Evolutionary conservation across 2,113 vertebrate genomes (phyloP).

Genomic region (Festucalex cinctus): DNA sequence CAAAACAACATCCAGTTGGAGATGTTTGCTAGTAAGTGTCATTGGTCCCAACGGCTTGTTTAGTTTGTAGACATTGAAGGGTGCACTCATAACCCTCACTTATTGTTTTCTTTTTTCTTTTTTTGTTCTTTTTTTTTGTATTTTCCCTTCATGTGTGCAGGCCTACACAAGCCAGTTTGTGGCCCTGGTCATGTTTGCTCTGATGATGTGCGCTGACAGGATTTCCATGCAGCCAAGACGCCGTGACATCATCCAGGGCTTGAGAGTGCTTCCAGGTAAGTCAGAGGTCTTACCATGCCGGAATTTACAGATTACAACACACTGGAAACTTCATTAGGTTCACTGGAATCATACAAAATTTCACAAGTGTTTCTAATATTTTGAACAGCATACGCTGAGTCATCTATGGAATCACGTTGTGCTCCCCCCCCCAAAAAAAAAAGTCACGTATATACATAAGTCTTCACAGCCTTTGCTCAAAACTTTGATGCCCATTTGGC

Average conservation of each 20-base stretch:
- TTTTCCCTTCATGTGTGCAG: constrained; percentile 66
- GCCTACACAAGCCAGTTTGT: constrained; percentile 98
- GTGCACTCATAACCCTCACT: neutral
- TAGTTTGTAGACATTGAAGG: neutral
- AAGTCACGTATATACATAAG: no score
- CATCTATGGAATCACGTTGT: no score
- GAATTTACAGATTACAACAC: neutral
- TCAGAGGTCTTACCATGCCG: neutral
- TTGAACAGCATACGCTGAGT: no score
- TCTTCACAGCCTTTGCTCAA: no score
- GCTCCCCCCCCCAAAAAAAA: no score
- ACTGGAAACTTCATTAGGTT: neutral
- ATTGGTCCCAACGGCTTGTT: neutral
- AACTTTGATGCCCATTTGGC: no score
- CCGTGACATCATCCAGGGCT: constrained; percentile 88
- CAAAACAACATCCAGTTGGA: neutral
- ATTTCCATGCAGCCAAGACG: constrained; percentile 96
- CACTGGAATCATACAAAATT: neutral
- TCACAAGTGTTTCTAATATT: neutral
- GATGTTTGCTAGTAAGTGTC: neutral
- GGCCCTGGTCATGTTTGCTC: constrained; percentile 94
- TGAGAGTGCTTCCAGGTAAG: constrained; percentile 89
- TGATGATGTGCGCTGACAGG: constrained; percentile 95
- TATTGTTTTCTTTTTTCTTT: neutral
- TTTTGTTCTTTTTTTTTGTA: no score